phyloP scores from a whole-genome alignment of 1,140 invertebrate genomes.

The Philopotamus ludificatus region DNA sequence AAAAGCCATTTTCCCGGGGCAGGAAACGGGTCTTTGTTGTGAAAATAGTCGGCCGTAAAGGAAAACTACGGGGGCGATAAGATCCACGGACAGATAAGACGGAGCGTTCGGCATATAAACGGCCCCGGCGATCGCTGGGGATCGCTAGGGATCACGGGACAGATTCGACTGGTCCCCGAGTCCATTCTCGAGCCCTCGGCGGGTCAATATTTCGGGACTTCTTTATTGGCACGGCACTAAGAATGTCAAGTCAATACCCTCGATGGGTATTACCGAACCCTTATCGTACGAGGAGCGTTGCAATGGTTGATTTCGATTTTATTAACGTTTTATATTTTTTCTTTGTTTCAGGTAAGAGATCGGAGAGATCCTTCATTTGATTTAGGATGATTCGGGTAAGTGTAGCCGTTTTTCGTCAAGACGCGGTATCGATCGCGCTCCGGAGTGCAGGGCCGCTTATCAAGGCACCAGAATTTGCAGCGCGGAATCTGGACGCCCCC shows the following conservation, averaged over 20 bases:
- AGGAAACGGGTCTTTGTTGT: constrained; percentile 28
- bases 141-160: too few relatives aligned
- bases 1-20: constrained; percentile 21
- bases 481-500: not conserved
- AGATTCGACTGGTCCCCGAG: too few relatives aligned
- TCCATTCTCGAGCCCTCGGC: not conserved
- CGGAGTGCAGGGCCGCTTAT: not conserved
- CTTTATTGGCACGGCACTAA: too few relatives aligned
- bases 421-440: not conserved
- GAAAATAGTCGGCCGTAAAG: constrained; percentile 30
- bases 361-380: too few relatives aligned
- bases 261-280: too few relatives aligned
- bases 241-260: too few relatives aligned
- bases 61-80: constrained; percentile 24
- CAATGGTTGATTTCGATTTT: too few relatives aligned
- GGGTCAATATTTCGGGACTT: not conserved
- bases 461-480: not conserved
- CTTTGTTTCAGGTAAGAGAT: too few relatives aligned
- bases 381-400: too few relatives aligned
- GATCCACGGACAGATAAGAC: constrained; percentile 22
- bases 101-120: constrained; percentile 4
- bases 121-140: constrained; percentile 10
- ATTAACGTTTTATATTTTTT: too few relatives aligned
- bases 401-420: not conserved
- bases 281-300: too few relatives aligned